Conservation (phyloP, 2,113 vertebrate genomes). For the Eulacestoma nigropectus region DNA sequence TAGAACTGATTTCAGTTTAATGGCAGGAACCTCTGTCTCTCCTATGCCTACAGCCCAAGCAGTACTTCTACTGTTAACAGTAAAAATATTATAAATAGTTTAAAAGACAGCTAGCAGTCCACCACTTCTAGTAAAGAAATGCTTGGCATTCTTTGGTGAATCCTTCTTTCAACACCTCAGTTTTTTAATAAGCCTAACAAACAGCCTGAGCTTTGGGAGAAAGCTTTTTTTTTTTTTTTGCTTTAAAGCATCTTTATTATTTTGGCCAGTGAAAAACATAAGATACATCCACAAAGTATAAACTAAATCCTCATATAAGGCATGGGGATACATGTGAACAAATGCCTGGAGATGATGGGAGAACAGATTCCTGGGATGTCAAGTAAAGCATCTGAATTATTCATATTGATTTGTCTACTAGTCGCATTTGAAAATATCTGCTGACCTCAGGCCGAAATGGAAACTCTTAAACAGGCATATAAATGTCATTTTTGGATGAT, state of each 20-base stretch:
- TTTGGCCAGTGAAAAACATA: not conserved
- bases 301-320: not conserved
- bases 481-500: constrained; percentile 6
- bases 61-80: not conserved
- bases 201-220: not conserved
- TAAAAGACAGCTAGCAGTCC: not conserved
- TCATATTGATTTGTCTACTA: not conserved
- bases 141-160: not conserved
- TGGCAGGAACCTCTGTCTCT: not conserved
- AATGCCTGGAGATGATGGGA: not conserved
- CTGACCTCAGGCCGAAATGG: constrained; percentile 8
- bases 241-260: not conserved
- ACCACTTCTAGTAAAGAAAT: not conserved
- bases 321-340: not conserved
- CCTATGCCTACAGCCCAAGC: not conserved
- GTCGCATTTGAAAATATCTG: not conserved
- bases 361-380: not conserved
- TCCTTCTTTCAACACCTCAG: not conserved
- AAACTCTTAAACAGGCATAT: constrained; percentile 5
- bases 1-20: not conserved
- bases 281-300: not conserved
- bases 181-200: not conserved
- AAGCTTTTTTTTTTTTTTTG: not conserved
- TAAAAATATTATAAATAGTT: not conserved
- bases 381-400: not conserved